Base-by-base conservation (phyloP, 2,888 invertebrate genomes). In the Cheilosia pagana region DNA sequence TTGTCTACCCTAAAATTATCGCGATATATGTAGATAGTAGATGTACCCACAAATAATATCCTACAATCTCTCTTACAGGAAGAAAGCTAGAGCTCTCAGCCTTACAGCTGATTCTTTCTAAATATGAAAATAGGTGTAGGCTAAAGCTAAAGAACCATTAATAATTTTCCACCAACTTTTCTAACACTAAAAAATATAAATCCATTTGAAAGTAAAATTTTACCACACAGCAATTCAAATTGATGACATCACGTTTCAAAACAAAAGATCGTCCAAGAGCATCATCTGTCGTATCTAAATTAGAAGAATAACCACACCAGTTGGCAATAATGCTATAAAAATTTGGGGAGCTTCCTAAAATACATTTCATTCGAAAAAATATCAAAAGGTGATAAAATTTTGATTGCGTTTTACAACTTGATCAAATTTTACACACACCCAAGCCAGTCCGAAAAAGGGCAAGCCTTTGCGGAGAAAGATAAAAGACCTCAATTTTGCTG, bases 291-390 rank as follows among this genome's bases (percentile, higher is more conserved):
- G 6, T 6, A 50, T 14, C 23, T 23, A 12, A 23, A 23, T 23
- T 8, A 10, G 12, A 21, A 10, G 39, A 21, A 59, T 4, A 35
- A 16, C 16, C 43, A 28, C n/a, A 3, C 19, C n/a, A 7, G 35
- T n/a, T 12, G 23, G 31, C 21, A 35, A 31, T 21, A 39, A 25
- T 59, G 59, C 41, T 23, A 59, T 43, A 59, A 25, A 59, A 25
- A 59, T n/a, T 23, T n/a, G 23, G n/a, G 25, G 19, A 59, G 41
- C 41, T 59, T 59, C 59, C 41, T 14, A 43, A 59, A 25, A 59
- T 59, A 43, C 31, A 28, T 28, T 28, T 57, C 10, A 19, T 19
- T 19, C 55, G 31, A 35, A 59, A 59, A 59, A 23, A 12, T 25
- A 4, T 21, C 23, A 21, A 50, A 7, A 7, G 59, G 14, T 59